A percentile compares a stretch with the other conserved stretches of the same genome.
Conservation (phyloP, 2,797 vertebrate species). For the Dermochelys coriacea region DNA sequence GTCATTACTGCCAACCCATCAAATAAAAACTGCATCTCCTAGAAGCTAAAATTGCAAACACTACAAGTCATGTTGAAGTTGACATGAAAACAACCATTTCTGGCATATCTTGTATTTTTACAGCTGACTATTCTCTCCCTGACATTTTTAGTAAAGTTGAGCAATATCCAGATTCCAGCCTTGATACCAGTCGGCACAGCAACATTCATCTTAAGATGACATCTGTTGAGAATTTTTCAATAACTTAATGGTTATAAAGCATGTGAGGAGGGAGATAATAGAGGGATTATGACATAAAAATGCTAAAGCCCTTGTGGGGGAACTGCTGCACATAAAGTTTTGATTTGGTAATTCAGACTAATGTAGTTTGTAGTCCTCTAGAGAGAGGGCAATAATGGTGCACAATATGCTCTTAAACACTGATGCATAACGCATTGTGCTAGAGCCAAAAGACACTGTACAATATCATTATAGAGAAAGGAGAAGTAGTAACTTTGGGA, state of each 20-base stretch:
- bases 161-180: conserved; percentile 88
- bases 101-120: conserved; percentile 85
- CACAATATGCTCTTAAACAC: conserved; percentile 87
- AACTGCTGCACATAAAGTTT: conserved; percentile 85
- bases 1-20: conserved; percentile 51
- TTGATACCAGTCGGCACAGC: conserved; percentile 84
- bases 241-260: conserved; percentile 88
- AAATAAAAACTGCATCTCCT: conserved; percentile 63
- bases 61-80: conserved; percentile 76
- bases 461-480: conserved; percentile 85
- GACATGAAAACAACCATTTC: conserved; percentile 79
- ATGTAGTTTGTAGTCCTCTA: conserved; percentile 88
- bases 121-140: conserved; percentile 85
- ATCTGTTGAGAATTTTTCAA: conserved; percentile 91
- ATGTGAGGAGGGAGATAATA: conserved; percentile 82
- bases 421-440: conserved; percentile 89
- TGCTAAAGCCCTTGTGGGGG: conserved; percentile 85
- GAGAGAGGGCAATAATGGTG: conserved; percentile 87
- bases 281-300: conserved; percentile 89
- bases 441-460: conserved; percentile 85
- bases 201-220: conserved; percentile 92
- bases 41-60: conserved; percentile 62
- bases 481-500: conserved; percentile 81
- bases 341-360: conserved; percentile 90
- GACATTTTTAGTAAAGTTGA: conserved; percentile 85